These are phyloP conservation scores for Acromyrmex charruanus DNA, from an alignment of 1,140 invertebrate species.

Conservation along the genomic window DNA sequence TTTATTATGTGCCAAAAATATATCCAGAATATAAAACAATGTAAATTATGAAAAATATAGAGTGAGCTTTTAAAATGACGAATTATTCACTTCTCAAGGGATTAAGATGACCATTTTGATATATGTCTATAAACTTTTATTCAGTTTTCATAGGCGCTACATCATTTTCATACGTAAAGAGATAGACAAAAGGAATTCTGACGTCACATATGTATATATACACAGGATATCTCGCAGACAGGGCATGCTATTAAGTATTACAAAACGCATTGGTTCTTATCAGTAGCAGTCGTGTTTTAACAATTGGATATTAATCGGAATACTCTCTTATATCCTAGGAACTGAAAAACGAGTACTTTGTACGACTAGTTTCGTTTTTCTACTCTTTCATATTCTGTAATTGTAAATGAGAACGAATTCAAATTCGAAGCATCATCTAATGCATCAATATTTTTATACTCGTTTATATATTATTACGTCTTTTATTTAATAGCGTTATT, in stretches of 20 bases:
- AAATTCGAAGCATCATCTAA: conserved; percentile 64
- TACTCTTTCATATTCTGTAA: conserved; percentile 47
- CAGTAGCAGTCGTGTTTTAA: conserved; percentile 64
- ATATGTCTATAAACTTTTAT: conserved; percentile 65
- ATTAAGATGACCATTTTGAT: conserved; percentile 5
- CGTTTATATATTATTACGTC: conserved; percentile 42
- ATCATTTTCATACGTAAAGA: conserved; percentile 63
- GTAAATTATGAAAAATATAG: neutral
- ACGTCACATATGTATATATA: conserved; percentile 64
- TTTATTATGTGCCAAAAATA: conserved; percentile 8
- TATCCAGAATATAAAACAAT: neutral
- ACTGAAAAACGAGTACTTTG: conserved; percentile 65
- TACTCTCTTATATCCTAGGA: conserved; percentile 59
- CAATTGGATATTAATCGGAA: conserved; percentile 55
- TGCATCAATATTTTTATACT: conserved; percentile 51
- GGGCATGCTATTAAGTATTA: conserved; percentile 68
- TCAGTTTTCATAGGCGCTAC: conserved; percentile 65
- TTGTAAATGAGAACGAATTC: conserved; percentile 46
- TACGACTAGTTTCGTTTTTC: conserved; percentile 59
- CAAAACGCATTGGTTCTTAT: conserved; percentile 66
- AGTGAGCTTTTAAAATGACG: neutral
- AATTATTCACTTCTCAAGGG: neutral
- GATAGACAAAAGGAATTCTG: conserved; percentile 60
- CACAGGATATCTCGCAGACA: conserved; percentile 58
- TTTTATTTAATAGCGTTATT: conserved; percentile 52